A percentile compares a stretch with the other conserved stretches of the same genome.
These are phyloP conservation scores for Acrossocheilus wenchowensis DNA, from an alignment of 2,797 vertebrate genomes.

Conservation along the genomic window DNA sequence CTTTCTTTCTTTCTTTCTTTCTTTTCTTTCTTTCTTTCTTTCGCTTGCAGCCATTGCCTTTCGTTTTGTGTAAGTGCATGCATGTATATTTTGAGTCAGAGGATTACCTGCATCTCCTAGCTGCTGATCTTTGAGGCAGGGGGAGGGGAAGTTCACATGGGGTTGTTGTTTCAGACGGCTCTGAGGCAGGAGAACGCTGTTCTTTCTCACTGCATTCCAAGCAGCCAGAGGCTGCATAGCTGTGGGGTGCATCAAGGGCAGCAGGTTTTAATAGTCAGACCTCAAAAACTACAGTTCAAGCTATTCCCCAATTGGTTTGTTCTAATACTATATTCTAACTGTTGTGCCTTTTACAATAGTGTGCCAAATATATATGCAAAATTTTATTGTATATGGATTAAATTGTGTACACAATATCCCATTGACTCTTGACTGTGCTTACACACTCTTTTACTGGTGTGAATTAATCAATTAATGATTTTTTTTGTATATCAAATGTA, in stretches of 20 bases:
- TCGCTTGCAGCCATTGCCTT: background rate
- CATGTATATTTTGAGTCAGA: conserved; percentile 13
- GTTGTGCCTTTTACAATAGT: background rate
- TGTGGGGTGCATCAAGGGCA: conserved; percentile 40
- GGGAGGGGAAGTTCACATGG: conserved; percentile 25
- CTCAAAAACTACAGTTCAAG: conserved; percentile 10
- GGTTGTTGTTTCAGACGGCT: conserved; percentile 41
- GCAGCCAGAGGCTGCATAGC: conserved; percentile 35
- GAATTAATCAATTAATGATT: background rate
- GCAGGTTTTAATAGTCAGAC: conserved; percentile 22
- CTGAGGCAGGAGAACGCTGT: conserved; percentile 23
- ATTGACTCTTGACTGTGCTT: background rate
- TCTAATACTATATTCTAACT: background rate
- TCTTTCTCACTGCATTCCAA: conserved; percentile 46
- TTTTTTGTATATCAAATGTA: background rate
- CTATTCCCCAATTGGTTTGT: background rate
- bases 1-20: background rate
- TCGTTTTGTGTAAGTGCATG: background rate
- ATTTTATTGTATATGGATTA: background rate
- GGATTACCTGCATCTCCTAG: conserved; percentile 50
- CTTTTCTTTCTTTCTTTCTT: background rate
- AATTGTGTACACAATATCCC: background rate
- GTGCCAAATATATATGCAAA: background rate
- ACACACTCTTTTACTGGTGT: background rate
- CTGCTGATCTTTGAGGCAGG: conserved; percentile 25